phyloP scores from a whole-genome alignment of 2,888 invertebrate genomes.

The Lithophane ornitopus region DNA sequence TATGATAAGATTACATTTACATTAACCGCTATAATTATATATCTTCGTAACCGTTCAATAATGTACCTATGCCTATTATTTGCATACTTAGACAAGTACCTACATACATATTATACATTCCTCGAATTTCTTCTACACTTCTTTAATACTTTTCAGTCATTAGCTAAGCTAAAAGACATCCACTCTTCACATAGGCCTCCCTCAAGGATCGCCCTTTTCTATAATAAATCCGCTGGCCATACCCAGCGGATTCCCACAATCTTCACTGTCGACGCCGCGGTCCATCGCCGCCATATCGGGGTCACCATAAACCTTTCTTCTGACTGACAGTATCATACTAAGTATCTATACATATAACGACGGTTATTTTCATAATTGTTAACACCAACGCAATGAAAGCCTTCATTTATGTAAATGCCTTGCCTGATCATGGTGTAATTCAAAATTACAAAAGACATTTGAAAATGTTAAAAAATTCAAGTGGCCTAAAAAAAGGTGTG shows the following conservation, averaged over 20 bases:
- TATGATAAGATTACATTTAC: too few relatives aligned
- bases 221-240: too few relatives aligned
- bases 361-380: not conserved
- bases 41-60: not conserved
- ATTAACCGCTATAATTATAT: too few relatives aligned
- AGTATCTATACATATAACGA: not conserved
- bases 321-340: not conserved
- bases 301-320: not conserved
- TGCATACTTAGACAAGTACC: too few relatives aligned
- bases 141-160: not conserved
- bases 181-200: too few relatives aligned
- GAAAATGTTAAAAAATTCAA: constrained; percentile 43
- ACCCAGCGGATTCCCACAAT: not conserved
- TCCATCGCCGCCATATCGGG: not conserved
- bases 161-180: not conserved
- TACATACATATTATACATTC: not conserved
- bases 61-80: not conserved
- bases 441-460: constrained; percentile 1
- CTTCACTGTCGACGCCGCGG: not conserved
- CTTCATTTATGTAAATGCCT: not conserved
- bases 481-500: constrained; percentile 60
- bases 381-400: not conserved
- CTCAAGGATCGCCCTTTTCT: not conserved
- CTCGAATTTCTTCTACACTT: not conserved
- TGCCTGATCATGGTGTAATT: constrained; percentile 4